phyloP scores from a whole-genome alignment of 2,888 invertebrate genomes.

The Nudaria mundana region DNA sequence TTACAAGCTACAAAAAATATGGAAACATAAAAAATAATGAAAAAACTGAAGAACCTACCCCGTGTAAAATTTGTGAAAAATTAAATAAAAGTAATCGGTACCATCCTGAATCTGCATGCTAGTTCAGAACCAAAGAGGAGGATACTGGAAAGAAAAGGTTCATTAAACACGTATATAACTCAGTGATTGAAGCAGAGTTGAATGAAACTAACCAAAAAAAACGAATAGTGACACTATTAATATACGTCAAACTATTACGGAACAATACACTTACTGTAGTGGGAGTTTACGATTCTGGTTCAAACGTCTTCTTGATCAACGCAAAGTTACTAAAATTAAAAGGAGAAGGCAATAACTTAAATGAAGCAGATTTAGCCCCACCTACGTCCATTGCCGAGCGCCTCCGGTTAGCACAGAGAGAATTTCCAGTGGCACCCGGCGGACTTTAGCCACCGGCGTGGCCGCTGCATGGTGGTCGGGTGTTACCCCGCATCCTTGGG shows the following conservation, averaged over 20 bases:
- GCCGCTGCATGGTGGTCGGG: too few relatives aligned
- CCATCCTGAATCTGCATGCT: slow-evolving; percentile 7
- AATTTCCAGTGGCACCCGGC: too few relatives aligned
- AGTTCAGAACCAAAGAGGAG: slow-evolving; percentile 4
- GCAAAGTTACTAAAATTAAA: background rate
- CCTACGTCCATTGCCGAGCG: too few relatives aligned
- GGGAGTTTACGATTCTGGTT: background rate
- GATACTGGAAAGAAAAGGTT: background rate
- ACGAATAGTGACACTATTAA: background rate
- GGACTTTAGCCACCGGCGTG: too few relatives aligned
- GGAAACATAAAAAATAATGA: too few relatives aligned
- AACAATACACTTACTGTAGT: background rate
- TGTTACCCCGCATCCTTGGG: too few relatives aligned
- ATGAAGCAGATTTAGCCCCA: background rate
- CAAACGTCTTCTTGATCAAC: background rate
- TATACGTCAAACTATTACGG: background rate
- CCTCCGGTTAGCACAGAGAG: too few relatives aligned
- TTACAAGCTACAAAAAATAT: too few relatives aligned
- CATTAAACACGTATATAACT: background rate
- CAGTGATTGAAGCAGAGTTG: background rate
- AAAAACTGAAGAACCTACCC: slow-evolving; percentile 2
- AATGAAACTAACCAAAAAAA: background rate
- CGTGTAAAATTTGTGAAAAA: slow-evolving; percentile 12
- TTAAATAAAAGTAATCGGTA: slow-evolving; percentile 6
- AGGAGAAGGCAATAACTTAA: background rate